Evolutionary conservation across 2,113 vertebrate genomes (phyloP), one percentile per base, ranked within the genome.

Genomic region (Stomatorhinus ivindoensis): DNA sequence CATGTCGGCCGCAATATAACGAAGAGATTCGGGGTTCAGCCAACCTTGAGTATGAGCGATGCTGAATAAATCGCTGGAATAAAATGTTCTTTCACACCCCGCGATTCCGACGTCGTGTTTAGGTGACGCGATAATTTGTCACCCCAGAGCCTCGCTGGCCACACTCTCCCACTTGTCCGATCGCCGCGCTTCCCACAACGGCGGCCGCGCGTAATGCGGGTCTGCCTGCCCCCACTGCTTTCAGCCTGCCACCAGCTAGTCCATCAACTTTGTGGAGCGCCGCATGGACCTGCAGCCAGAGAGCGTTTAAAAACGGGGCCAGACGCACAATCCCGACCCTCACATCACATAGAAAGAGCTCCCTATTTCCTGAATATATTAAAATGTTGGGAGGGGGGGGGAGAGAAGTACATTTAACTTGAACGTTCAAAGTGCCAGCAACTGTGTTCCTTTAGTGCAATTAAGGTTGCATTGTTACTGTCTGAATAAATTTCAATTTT

Each of bases 401-500:
- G 9, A 3, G 1, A 15, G 27, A 17, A 65, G 31, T 31, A 39
- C 73, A 42, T 80, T 80, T 80, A 80, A 42, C 15, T 39, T 13
- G 2, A 80, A 80, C 31, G 5, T 80, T 80, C 73, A 7, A 19
- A 42, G 15, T 42, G 4, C 73, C 35, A 80, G 35, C 4, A 39
- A 80, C 13, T 80, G 69, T 39, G 73, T 76, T 76, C 4, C 35
- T 76, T 76, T 76, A 15, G 15, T 42, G 35, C 73, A 80, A 80
- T 80, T 80, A 80, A 80, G 19, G 31, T 42, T 42, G 17, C 4
- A 17, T 39, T 42, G 35, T 80, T 42, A 17, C 35, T 15, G 15
- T 80, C 35, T 80, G 73, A 82, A 55, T 53, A 46, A 89, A 83
- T 65, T 42, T 87, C 55, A 35, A 47, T 88, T 47, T n/a, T 44